Percentiles rank a stretch among this genome's conserved stretches.
Evolutionary conservation across 2,888 invertebrate genomes (phyloP).

Genomic region (Cheilosia vernalis): DNA sequence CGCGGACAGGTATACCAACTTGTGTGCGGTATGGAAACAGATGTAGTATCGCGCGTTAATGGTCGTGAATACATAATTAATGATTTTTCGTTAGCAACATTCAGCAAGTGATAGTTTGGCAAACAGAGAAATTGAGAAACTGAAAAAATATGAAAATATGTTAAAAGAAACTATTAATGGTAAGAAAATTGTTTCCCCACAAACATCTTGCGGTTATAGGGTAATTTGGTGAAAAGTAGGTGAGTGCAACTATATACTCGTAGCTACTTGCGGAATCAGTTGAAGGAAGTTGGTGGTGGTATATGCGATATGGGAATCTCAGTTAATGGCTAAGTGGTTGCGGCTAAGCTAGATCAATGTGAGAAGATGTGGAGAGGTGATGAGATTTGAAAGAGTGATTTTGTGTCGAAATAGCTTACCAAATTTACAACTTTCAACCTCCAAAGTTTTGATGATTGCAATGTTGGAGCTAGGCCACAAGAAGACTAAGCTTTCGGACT

Average conservation of each 20-base stretch:
- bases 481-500: no score
- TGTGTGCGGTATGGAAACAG: constrained; percentile 21
- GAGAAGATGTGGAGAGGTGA: no score
- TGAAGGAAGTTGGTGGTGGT: neutral
- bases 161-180: neutral
- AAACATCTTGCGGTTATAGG: constrained; percentile 24
- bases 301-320: neutral
- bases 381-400: no score
- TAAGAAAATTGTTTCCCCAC: constrained; percentile 14
- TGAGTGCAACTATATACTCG: neutral
- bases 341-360: no score
- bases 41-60: constrained; percentile 10
- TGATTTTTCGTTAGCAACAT: constrained; percentile 38
- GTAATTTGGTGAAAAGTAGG: constrained; percentile 22
- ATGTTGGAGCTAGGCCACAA: no score
- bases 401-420: no score
- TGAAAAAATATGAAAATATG: neutral
- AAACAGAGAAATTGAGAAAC: constrained; percentile 9
- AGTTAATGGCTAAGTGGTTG: neutral
- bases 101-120: constrained; percentile 46
- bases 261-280: neutral
- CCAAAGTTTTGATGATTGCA: no score
- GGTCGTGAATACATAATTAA: constrained; percentile 55
- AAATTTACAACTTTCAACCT: no score
- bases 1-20: constrained; percentile 12